Percentiles rank a stretch among this genome's conserved stretches.
These are phyloP conservation scores for Tyria jacobaeae DNA, from an alignment of 2,888 invertebrate species.

Conservation along the genomic window DNA sequence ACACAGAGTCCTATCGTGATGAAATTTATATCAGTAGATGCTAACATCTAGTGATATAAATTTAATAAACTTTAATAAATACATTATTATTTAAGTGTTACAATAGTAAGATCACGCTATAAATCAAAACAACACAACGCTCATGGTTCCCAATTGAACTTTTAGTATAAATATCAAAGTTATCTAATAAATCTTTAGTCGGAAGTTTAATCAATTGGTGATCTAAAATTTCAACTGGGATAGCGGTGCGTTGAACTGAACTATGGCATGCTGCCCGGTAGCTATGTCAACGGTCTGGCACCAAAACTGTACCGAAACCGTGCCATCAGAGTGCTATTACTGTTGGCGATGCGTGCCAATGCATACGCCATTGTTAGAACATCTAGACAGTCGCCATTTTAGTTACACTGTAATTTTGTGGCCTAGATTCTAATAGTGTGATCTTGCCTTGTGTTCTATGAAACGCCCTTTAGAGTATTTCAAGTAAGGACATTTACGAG, in stretches of 20 bases:
- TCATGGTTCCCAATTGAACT: conserved; percentile 21
- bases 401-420: conserved; percentile 31
- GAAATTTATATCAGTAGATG: not conserved
- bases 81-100: too few relatives aligned
- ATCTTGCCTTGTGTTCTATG: conserved; percentile 5
- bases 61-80: too few relatives aligned
- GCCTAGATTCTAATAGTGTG: conserved; percentile 15
- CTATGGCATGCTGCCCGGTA: conserved; percentile 68
- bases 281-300: conserved; percentile 61
- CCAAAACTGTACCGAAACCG: conserved; percentile 49
- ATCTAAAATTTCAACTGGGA: conserved; percentile 45
- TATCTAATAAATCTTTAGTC: conserved; percentile 50
- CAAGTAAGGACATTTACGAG: not conserved
- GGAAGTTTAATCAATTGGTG: conserved; percentile 57
- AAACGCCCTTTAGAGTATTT: not conserved
- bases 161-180: conserved; percentile 42
- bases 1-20: not conserved
- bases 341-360: conserved; percentile 43
- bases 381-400: conserved; percentile 28
- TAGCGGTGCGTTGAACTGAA: conserved; percentile 65
- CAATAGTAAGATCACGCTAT: not conserved
- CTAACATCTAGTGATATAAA: too few relatives aligned
- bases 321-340: conserved; percentile 45
- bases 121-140: conserved; percentile 11
- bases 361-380: conserved; percentile 30